Evolutionary conservation across 2,113 vertebrate genomes (phyloP), one percentile per base, ranked within the genome.

Genomic region (Grammomys surdaster): DNA sequence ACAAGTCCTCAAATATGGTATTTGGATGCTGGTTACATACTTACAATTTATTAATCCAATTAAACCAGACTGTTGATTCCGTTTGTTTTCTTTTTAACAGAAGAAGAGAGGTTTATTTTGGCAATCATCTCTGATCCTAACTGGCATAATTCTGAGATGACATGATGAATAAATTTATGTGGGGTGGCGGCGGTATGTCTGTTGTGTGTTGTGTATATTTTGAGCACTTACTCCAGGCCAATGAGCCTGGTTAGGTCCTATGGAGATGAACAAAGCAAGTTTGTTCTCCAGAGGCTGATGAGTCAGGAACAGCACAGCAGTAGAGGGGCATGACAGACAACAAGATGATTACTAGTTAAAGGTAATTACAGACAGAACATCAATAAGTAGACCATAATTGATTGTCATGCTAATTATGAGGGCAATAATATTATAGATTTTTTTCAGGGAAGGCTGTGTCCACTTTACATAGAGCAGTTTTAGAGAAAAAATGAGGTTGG

Each of bases 371-470:
- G 60, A 70, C 72, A 91, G 86, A 63, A n/a, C 20, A 9, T 85
- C 70, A 70, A 58, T 69, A 40, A 78, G 56, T 1, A 65, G 85
- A 67, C 88, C 58, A 73, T 54, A 89, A 84, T 11, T 82, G 60
- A 97, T 24, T 89, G 73, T 72, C 40, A 80, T 85, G 40, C 40
- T 90, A 88, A 80, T 63, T 87, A 2, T 91, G 28, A 73, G 88
- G 76, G 69, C 46, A 94, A 46, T 26, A 46, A 88, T 73, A 31
- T 75, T 80, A 67, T n/a, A 70, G 72, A 94, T 91, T 91, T 54
- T 91, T 54, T 96, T 97, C 40, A 94, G 48, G 82, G 54, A 12
- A 77, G 54, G 12, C 63, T 80, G 14, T 76, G 75, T 78, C 89
- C 84, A 89, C 9, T 58, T 89, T 28, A 91, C n/a, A 80, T 19